Percentiles rank a stretch among this genome's conserved stretches.
Conservation (phyloP, 2,113 vertebrate genomes). For the Hydrolagus affinis region DNA sequence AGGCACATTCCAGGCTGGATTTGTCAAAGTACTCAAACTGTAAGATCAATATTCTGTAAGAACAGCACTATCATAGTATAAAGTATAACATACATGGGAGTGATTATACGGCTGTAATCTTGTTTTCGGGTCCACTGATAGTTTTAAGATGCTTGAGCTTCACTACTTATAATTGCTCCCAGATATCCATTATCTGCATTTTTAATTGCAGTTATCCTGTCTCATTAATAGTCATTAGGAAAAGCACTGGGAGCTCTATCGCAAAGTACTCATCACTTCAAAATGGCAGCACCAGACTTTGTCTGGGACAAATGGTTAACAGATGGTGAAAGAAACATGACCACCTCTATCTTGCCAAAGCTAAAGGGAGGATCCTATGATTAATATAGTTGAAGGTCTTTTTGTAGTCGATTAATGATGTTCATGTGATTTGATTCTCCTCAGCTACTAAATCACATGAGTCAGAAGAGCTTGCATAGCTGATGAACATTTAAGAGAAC, state of each 20-base stretch:
- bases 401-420: neutral
- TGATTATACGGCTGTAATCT: neutral
- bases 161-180: neutral
- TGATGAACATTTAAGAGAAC: constrained; percentile 9
- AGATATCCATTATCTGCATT: neutral
- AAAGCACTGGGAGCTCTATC: neutral
- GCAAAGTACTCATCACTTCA: neutral
- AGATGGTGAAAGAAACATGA: neutral
- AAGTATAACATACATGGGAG: neutral
- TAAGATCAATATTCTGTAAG: too few relatives aligned
- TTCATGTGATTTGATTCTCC: neutral
- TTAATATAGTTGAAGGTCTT: neutral
- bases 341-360: neutral
- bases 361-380: neutral
- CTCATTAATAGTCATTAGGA: neutral
- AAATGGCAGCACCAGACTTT: neutral
- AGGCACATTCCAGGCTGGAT: too few relatives aligned
- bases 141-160: neutral
- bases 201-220: neutral
- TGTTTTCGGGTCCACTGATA: neutral
- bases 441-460: constrained; percentile 7
- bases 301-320: neutral
- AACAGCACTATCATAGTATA: too few relatives aligned
- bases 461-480: neutral
- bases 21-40: too few relatives aligned